phyloP scores from a whole-genome alignment of 2,113 vertebrate species.

The Physeter macrocephalus region DNA sequence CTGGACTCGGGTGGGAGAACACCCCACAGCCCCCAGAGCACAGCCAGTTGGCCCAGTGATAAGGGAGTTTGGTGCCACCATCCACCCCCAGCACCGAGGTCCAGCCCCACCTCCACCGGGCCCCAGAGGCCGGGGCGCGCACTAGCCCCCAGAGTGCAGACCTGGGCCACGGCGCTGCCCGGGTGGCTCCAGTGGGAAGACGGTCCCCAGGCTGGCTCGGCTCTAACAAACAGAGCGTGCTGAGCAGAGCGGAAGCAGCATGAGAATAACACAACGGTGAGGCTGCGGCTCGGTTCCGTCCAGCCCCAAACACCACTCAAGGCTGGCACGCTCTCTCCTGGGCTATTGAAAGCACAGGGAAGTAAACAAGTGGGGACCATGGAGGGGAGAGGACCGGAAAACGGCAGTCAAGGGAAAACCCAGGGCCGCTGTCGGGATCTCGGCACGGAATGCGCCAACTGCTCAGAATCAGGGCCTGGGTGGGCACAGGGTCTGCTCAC shows the following conservation, averaged over 20 bases:
- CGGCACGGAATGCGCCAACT: not conserved
- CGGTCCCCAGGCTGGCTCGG: not conserved
- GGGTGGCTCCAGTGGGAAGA: not conserved
- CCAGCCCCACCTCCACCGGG: not conserved
- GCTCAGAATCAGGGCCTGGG: not conserved
- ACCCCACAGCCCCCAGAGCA: rapidly evolving
- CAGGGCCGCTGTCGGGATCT: not conserved
- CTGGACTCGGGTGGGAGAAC: not conserved
- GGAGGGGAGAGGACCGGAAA: not conserved
- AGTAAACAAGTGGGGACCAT: slow-evolving; percentile 29
- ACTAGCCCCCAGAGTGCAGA: not conserved
- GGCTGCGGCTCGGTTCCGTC: not conserved
- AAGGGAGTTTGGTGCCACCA: rapidly evolving
- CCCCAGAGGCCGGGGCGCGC: not conserved
- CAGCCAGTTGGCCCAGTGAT: rapidly evolving
- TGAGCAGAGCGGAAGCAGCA: not conserved
- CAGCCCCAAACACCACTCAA: not conserved
- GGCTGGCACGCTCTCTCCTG: not conserved
- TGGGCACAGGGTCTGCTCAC: rapidly evolving
- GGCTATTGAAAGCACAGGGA: slow-evolving; percentile 35
- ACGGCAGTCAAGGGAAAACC: not conserved
- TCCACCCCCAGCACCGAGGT: not conserved
- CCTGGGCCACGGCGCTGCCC: not conserved
- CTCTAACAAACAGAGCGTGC: not conserved
- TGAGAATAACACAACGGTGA: not conserved